A percentile compares a stretch with the other conserved stretches of the same genome.
Conservation (phyloP, 1,140 invertebrate species). For the Magallana gigas region DNA sequence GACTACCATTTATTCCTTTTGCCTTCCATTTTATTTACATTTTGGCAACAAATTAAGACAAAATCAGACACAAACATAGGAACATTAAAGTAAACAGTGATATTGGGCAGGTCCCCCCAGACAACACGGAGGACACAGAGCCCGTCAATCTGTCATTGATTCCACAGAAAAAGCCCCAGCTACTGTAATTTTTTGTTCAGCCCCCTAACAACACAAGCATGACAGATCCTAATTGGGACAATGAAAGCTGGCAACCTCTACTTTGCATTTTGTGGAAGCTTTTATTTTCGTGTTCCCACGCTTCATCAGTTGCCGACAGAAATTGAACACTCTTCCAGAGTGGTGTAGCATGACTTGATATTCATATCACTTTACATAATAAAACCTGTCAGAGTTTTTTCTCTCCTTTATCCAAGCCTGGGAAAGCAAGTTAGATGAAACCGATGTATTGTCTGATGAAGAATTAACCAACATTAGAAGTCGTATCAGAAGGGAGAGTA, state of each 20-base stretch:
- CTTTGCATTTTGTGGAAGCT: not conserved
- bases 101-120: no score
- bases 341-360: conserved; percentile 18
- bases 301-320: not conserved
- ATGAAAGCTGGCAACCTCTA: no score
- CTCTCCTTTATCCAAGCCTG: not conserved
- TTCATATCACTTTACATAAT: conserved; percentile 25
- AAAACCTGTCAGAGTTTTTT: not conserved
- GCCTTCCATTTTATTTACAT: no score
- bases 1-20: no score
- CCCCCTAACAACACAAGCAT: not conserved
- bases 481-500: not conserved
- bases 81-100: no score
- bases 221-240: not conserved
- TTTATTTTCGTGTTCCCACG: not conserved
- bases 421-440: conserved; percentile 17
- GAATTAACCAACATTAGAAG: not conserved
- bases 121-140: no score
- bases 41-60: no score
- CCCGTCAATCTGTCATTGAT: no score
- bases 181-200: conserved; percentile 5
- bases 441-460: not conserved
- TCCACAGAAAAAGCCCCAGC: not conserved
- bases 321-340: not conserved
- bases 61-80: no score